Percentiles rank a stretch among this genome's conserved stretches.
Evolutionary conservation across 1,140 invertebrate genomes (phyloP).

Genomic region (Muscidifurax raptorellus): DNA sequence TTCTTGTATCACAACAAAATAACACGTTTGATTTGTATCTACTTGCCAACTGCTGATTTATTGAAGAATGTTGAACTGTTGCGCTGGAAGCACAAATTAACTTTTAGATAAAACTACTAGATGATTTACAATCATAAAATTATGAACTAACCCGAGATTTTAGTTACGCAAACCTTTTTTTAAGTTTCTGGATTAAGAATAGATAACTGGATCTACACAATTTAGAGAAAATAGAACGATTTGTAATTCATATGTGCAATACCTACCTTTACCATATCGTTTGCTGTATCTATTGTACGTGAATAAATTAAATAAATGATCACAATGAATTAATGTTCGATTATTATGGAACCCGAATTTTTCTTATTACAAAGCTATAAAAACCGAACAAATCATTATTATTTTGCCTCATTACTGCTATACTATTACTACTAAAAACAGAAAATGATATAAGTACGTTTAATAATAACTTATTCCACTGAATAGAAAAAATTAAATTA

Average conservation of each 20-base stretch:
- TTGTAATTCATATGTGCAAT: background rate
- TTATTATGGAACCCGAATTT: background rate
- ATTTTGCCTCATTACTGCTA: no score
- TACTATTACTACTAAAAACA: background rate
- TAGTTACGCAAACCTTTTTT: no score
- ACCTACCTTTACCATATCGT: background rate
- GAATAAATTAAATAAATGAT: background rate
- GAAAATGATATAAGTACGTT: background rate
- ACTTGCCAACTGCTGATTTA: no score
- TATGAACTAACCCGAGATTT: no score
- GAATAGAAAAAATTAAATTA: background rate
- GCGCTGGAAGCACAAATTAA: no score
- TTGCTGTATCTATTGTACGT: background rate
- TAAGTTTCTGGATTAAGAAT: background rate
- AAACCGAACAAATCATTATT: background rate
- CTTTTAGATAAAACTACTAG: no score
- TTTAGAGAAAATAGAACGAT: background rate
- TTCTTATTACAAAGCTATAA: background rate
- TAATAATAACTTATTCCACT: slow-evolving; percentile 32
- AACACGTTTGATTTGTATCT: no score
- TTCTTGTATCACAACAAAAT: no score
- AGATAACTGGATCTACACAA: background rate
- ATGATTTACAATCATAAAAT: no score
- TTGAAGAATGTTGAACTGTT: no score
- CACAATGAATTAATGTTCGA: background rate